Conservation (phyloP, 1,140 invertebrate genomes). For the Anagrus nilaparvatae region DNA sequence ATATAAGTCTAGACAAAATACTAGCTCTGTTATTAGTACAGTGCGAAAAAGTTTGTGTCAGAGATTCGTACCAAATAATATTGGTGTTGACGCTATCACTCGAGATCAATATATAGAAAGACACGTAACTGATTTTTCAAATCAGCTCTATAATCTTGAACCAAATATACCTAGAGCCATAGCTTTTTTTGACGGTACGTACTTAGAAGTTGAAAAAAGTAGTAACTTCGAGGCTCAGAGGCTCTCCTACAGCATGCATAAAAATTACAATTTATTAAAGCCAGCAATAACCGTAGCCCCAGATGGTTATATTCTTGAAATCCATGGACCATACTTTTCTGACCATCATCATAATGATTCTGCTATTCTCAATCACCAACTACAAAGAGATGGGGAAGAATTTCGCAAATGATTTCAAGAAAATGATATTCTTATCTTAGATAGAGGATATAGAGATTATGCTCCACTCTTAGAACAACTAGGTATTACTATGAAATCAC, state of each 20-base stretch:
- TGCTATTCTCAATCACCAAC: slow-evolving; percentile 9
- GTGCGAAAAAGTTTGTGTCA: too few species aligned
- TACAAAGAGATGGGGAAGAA: slow-evolving; percentile 2
- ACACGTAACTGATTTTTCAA: slow-evolving; percentile 10
- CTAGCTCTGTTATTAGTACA: too few species aligned
- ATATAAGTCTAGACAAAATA: too few species aligned
- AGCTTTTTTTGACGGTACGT: slow-evolving; percentile 6
- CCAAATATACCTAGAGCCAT: slow-evolving; percentile 6
- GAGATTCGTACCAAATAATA: too few species aligned
- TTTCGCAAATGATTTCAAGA: slow-evolving; percentile 12
- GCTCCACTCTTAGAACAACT: neutral
- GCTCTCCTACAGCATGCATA: slow-evolving; percentile 9
- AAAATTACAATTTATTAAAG: slow-evolving; percentile 14
- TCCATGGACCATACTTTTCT: slow-evolving; percentile 13
- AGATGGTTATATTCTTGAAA: slow-evolving; percentile 14
- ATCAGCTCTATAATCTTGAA: slow-evolving; percentile 9
- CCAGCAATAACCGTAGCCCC: slow-evolving; percentile 5
- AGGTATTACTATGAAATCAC: slow-evolving; percentile 6
- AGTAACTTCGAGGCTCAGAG: slow-evolving; percentile 8
- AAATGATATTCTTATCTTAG: slow-evolving; percentile 8
- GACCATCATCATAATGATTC: slow-evolving; percentile 13
- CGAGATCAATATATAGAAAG: slow-evolving; percentile 2
- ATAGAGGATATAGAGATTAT: slow-evolving; percentile 12
- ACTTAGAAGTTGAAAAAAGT: slow-evolving; percentile 10
- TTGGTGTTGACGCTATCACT: too few species aligned